A percentile compares a stretch with the other conserved stretches of the same genome.
phyloP scores from a whole-genome alignment of 30 jellyfish, hydroid and myxozoan genomes.

The Chironex yamaguchii region DNA sequence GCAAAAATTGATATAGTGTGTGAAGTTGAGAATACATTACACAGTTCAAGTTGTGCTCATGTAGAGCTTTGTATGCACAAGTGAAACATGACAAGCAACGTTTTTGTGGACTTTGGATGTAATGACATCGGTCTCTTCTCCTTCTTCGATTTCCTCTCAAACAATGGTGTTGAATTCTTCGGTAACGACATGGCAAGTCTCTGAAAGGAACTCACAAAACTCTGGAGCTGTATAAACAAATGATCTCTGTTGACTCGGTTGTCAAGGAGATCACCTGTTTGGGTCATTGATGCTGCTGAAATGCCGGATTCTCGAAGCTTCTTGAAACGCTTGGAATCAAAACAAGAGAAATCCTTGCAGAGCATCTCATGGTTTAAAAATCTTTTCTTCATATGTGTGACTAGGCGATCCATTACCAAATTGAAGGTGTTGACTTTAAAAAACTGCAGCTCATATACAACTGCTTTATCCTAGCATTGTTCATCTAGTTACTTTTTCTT shows the following conservation, averaged over 20 bases:
- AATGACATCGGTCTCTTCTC: neutral
- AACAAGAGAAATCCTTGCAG: constrained; percentile 54
- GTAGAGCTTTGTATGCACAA: constrained; percentile 48
- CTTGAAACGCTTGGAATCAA: constrained; percentile 20
- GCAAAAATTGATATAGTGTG: constrained; percentile 8
- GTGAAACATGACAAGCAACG: constrained; percentile 30
- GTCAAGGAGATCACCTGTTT: neutral
- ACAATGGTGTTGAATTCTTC: neutral
- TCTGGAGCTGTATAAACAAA: constrained; percentile 32
- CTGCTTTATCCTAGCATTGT: neutral
- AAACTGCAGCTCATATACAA: neutral
- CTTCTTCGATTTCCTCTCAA: neutral
- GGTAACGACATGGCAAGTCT: constrained; percentile 41
- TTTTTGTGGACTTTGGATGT: neutral
- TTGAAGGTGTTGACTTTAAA: constrained; percentile 10
- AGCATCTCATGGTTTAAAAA: constrained; percentile 19
- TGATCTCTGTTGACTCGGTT: neutral
- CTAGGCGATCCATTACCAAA: constrained; percentile 28
- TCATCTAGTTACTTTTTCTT: neutral
- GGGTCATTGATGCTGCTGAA: constrained; percentile 16
- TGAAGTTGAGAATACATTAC: constrained; percentile 8
- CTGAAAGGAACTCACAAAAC: neutral
- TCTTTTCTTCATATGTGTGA: neutral
- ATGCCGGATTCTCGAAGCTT: neutral
- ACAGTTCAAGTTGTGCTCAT: constrained; percentile 31